Percentiles rank a stretch among this genome's conserved stretches.
Conservation (phyloP, 2,113 vertebrate species). For the Parus major region DNA sequence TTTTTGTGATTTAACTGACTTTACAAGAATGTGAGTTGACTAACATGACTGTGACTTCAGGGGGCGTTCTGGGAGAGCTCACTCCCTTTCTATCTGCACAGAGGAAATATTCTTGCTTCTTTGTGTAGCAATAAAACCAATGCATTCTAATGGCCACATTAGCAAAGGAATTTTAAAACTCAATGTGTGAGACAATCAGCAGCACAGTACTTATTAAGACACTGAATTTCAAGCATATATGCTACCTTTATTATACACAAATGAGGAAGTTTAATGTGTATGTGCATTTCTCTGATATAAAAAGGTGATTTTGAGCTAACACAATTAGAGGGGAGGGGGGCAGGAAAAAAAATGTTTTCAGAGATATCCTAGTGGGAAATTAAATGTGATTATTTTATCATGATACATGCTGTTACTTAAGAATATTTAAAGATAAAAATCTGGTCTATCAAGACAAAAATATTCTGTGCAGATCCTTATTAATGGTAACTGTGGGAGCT, state of each 20-base stretch:
- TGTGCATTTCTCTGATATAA: background rate
- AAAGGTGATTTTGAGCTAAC: background rate
- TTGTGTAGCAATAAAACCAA: background rate
- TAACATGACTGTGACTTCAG: background rate
- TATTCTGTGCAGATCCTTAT: background rate
- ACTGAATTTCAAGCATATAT: background rate
- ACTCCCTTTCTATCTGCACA: background rate
- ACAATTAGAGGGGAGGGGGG: rapidly evolving
- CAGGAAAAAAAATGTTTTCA: background rate
- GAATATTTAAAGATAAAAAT: conserved; percentile 7
- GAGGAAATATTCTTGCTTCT: background rate
- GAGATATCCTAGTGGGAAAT: background rate
- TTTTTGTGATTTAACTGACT: background rate
- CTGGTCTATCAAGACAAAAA: background rate
- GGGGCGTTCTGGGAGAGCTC: background rate
- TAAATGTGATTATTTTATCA: background rate
- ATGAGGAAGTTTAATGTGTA: background rate
- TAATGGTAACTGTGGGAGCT: background rate
- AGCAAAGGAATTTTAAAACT: background rate
- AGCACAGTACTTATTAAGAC: background rate
- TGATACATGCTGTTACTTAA: background rate
- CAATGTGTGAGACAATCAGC: background rate
- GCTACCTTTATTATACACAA: background rate
- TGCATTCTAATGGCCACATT: background rate
- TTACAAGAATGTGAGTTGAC: background rate